These are phyloP conservation scores for Pholis gunnellus DNA, from an alignment of 2,113 vertebrate species.

Conservation along the genomic window DNA sequence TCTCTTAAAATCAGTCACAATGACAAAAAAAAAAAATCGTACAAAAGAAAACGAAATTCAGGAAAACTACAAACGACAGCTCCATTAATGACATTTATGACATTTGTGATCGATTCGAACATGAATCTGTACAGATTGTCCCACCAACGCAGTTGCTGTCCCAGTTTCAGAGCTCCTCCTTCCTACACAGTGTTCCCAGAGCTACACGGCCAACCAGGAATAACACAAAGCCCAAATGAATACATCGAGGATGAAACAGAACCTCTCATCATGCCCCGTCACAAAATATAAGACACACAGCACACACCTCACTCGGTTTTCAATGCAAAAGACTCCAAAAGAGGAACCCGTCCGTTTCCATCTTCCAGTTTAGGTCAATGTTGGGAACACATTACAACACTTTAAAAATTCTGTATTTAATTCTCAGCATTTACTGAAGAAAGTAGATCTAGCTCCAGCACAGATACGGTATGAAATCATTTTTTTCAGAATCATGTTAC, in stretches of 20 bases:
- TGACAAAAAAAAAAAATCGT: conserved; percentile 21
- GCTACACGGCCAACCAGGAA: conserved; percentile 38
- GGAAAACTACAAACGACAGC: conserved; percentile 26
- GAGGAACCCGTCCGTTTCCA: conserved; percentile 33
- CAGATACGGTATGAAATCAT: conserved; percentile 32
- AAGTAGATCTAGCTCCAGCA: conserved; percentile 41
- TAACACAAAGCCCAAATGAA: conserved; percentile 46
- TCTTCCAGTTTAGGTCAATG: conserved; percentile 34
- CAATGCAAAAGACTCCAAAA: conserved; percentile 43
- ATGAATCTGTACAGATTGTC: conserved; percentile 73
- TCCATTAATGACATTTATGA: conserved; percentile 27
- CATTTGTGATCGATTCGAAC: conserved; percentile 41
- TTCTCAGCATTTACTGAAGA: conserved; percentile 18
- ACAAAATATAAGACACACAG: conserved; percentile 51
- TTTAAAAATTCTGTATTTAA: conserved; percentile 14
- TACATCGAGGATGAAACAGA: conserved; percentile 47
- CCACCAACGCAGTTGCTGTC: conserved; percentile 67
- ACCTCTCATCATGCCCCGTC: conserved; percentile 25
- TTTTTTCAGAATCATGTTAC: conserved; percentile 13
- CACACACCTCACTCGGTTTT: conserved; percentile 43
- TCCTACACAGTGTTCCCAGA: conserved; percentile 31
- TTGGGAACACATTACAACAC: conserved; percentile 38
- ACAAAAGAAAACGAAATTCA: not conserved
- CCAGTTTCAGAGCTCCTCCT: conserved; percentile 49
- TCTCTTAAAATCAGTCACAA: conserved; percentile 42